A percentile compares a stretch with the other conserved stretches of the same genome.
phyloP scores from a whole-genome alignment of 2,888 invertebrate species.

The Adelphocoris suturalis region DNA sequence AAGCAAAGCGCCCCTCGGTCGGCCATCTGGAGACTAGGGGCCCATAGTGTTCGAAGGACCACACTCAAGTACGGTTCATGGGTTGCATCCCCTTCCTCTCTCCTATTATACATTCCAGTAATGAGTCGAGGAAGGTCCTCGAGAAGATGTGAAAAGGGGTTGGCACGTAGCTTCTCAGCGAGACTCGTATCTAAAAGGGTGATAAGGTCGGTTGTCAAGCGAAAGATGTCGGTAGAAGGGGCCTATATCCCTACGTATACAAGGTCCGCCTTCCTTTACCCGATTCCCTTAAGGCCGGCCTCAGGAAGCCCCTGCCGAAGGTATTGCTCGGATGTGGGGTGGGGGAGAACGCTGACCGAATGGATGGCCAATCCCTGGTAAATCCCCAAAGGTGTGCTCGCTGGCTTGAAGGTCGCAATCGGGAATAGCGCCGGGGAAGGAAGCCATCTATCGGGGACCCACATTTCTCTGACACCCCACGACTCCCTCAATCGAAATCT shows the following conservation, averaged over 20 bases:
- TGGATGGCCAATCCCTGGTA: slow-evolving; percentile 52
- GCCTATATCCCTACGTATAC: not conserved
- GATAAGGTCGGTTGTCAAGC: slow-evolving; percentile 54
- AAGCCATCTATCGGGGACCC: slow-evolving; percentile 26
- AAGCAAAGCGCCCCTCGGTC: not conserved
- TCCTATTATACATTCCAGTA: not conserved
- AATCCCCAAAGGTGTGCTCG: slow-evolving; percentile 48
- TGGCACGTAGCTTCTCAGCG: not conserved
- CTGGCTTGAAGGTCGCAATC: not conserved
- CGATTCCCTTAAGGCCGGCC: not conserved
- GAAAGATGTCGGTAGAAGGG: not conserved
- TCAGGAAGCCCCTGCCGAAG: not conserved
- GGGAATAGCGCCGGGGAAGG: not conserved
- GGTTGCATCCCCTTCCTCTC: not conserved
- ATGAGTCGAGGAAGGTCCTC: slow-evolving; percentile 18
- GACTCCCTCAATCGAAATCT: slow-evolving; percentile 7
- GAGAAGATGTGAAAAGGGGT: slow-evolving; percentile 24
- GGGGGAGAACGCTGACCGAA: not conserved
- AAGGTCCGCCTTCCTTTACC: not conserved
- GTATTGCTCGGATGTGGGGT: slow-evolving; percentile 52
- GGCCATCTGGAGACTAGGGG: slow-evolving; percentile 7
- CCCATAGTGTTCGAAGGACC: not conserved
- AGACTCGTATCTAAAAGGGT: slow-evolving; percentile 37
- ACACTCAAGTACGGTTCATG: slow-evolving; percentile 13
- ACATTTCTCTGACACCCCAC: slow-evolving; percentile 23